Percentiles rank a stretch among this genome's conserved stretches.
phyloP scores from a whole-genome alignment of 92 coral and sea anemone genomes.

The Epizoanthus stellaris region DNA sequence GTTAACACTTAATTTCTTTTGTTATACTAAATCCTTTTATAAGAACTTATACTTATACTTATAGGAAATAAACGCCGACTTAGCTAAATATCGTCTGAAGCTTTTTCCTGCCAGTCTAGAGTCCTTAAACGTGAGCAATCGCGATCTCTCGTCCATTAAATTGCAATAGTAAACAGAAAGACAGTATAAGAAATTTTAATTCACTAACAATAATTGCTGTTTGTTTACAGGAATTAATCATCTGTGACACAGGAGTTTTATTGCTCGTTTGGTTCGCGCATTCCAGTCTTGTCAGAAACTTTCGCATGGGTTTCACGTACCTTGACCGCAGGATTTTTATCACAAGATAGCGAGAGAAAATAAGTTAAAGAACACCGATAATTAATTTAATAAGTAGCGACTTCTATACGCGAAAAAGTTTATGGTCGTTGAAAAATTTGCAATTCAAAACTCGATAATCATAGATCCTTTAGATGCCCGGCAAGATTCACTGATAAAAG shows the following conservation, averaged over 20 bases:
- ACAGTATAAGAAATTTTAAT: slow-evolving; percentile 37
- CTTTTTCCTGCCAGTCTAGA: slow-evolving; percentile 26
- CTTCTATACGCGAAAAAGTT: too few species aligned
- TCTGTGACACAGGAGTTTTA: slow-evolving; percentile 48
- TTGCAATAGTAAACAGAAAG: slow-evolving; percentile 13
- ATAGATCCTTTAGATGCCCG: neutral
- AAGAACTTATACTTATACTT: too few species aligned
- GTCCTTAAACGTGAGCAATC: too few species aligned
- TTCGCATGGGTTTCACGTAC: neutral
- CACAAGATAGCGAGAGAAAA: neutral
- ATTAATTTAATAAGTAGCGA: neutral
- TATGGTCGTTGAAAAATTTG: neutral
- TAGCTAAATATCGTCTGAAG: slow-evolving; percentile 25
- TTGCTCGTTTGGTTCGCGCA: slow-evolving; percentile 58
- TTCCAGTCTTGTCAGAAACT: slow-evolving; percentile 15
- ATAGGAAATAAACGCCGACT: slow-evolving; percentile 15
- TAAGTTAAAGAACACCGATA: neutral
- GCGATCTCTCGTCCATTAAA: neutral
- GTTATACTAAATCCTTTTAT: slow-evolving; percentile 32
- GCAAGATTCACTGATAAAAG: neutral
- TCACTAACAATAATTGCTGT: slow-evolving; percentile 61
- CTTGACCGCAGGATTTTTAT: neutral
- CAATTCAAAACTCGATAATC: neutral
- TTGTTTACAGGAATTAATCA: slow-evolving; percentile 68
- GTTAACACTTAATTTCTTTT: slow-evolving; percentile 41